phyloP scores from a whole-genome alignment of 2,888 invertebrate genomes.

The Sinodicranocentrus sp. region DNA sequence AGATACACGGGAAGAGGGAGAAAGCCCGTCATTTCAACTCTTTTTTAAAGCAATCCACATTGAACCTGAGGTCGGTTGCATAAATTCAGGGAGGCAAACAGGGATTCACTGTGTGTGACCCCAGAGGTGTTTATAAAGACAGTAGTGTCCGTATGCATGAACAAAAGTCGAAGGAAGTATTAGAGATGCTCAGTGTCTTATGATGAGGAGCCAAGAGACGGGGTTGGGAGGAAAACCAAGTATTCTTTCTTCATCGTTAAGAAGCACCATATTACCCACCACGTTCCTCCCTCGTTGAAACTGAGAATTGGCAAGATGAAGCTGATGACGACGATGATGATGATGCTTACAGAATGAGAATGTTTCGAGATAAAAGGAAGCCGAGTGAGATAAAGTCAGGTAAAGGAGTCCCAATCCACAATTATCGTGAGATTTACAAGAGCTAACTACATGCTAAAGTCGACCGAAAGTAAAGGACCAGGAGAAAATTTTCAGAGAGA shows the following conservation, averaged over 20 bases:
- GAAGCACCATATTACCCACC: constrained; percentile 20
- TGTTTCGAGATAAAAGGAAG: constrained; percentile 59
- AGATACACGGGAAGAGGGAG: neutral
- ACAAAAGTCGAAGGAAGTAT: constrained; percentile 44
- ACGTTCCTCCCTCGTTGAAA: constrained; percentile 32
- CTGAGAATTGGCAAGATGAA: constrained; percentile 56
- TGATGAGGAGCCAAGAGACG: constrained; percentile 59
- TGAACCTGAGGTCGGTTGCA: constrained; percentile 35
- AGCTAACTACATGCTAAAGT: constrained; percentile 55
- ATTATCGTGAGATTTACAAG: constrained; percentile 70
- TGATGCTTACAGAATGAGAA: constrained; percentile 59
- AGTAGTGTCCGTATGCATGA: neutral
- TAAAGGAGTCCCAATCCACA: constrained; percentile 67
- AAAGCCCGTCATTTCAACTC: constrained; percentile 32
- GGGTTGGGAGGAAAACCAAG: constrained; percentile 13
- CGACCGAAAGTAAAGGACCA: constrained; percentile 13
- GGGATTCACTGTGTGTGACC: constrained; percentile 51
- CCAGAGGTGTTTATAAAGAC: constrained; percentile 52
- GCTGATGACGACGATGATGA: constrained; percentile 60
- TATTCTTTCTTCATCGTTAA: constrained; percentile 14
- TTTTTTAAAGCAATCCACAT: constrained; percentile 33
- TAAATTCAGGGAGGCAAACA: constrained; percentile 46
- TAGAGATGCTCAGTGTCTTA: constrained; percentile 26
- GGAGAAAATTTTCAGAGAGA: constrained; percentile 50
- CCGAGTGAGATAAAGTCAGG: constrained; percentile 65